A percentile compares a stretch with the other conserved stretches of the same genome.
phyloP scores from a whole-genome alignment of 2,888 invertebrate genomes.

The Empis stercorea region DNA sequence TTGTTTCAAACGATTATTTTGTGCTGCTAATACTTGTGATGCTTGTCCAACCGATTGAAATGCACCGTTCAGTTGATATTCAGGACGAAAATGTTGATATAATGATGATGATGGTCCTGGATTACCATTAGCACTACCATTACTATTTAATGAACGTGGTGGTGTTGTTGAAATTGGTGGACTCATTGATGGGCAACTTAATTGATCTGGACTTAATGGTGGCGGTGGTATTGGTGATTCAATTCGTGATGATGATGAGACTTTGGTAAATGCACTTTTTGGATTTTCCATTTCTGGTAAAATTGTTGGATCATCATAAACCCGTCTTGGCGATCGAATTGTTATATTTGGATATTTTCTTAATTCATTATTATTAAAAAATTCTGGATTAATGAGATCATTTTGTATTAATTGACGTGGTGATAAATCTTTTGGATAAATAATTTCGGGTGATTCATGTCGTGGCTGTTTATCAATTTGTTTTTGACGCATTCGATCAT shows the following conservation, averaged over 20 bases:
- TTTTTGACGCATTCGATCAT: constrained; percentile 61
- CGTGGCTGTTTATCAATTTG: constrained; percentile 35
- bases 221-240: constrained; percentile 43
- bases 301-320: constrained; percentile 34
- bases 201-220: constrained; percentile 62
- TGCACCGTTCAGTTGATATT: constrained; percentile 33
- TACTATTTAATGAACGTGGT: constrained; percentile 33
- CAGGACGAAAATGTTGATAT: constrained; percentile 33
- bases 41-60: constrained; percentile 34
- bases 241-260: constrained; percentile 30
- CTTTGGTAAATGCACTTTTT: constrained; percentile 78
- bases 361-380: constrained; percentile 25
- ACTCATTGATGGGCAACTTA: constrained; percentile 67
- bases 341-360: constrained; percentile 30
- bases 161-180: constrained; percentile 53
- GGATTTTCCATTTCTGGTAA: constrained; percentile 34
- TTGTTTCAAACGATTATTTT: constrained; percentile 31
- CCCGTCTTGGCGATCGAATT: constrained; percentile 22
- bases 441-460: constrained; percentile 29
- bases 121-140: constrained; percentile 14
- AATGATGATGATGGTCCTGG: constrained; percentile 37
- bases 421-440: constrained; percentile 35
- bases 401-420: constrained; percentile 16
- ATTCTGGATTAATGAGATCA: constrained; percentile 16
- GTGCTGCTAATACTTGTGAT: constrained; percentile 23